Conservation (phyloP, 2,113 vertebrate genomes). For the Silurus meridionalis region DNA sequence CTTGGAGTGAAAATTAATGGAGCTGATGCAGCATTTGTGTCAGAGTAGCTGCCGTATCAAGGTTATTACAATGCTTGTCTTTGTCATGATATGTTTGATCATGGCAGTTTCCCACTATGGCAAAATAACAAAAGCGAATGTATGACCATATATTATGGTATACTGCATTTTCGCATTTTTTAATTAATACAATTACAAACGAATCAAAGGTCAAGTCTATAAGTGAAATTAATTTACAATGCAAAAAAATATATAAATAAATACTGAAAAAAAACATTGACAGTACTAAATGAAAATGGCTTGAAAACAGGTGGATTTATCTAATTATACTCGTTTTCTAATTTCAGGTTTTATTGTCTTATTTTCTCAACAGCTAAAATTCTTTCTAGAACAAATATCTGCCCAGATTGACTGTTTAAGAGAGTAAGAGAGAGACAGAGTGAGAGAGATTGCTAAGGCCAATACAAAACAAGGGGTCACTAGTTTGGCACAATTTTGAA, state of each 20-base stretch:
- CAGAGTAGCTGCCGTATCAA: constrained; percentile 1
- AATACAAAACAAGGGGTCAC: too few relatives aligned
- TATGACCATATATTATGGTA: neutral
- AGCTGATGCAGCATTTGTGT: constrained; percentile 16
- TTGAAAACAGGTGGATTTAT: too few relatives aligned
- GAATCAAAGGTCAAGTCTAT: neutral
- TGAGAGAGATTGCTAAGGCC: too few relatives aligned
- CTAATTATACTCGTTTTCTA: too few relatives aligned
- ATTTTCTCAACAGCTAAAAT: too few relatives aligned
- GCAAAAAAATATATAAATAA: neutral
- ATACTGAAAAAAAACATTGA: too few relatives aligned
- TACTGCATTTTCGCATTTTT: neutral
- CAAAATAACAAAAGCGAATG: neutral
- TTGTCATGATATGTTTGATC: neutral
- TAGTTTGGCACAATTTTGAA: too few relatives aligned
- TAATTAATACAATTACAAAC: neutral
- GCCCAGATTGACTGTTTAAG: too few relatives aligned
- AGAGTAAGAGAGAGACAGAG: too few relatives aligned
- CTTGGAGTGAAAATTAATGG: constrained; percentile 62
- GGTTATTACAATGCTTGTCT: neutral
- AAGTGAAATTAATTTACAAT: neutral
- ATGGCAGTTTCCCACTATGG: neutral
- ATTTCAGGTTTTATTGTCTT: too few relatives aligned
- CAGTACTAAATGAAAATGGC: too few relatives aligned
- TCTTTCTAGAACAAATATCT: too few relatives aligned